A percentile compares a stretch with the other conserved stretches of the same genome.
Conservation (phyloP, 2,888 invertebrate species). For the Leucophora obtusa region DNA sequence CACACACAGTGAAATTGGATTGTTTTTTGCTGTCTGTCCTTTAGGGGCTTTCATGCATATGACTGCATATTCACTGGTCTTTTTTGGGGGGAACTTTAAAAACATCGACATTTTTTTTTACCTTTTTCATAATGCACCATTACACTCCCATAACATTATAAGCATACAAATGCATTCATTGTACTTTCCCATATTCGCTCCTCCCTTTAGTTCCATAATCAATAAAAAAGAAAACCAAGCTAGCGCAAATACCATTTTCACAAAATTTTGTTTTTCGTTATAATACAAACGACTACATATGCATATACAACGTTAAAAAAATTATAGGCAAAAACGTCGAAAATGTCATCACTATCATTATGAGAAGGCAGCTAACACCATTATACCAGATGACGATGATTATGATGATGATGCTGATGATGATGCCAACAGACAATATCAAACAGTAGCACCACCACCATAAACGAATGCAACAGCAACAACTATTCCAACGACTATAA, state of each 20-base stretch:
- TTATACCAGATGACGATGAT: constrained; percentile 6
- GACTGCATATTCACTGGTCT: not conserved
- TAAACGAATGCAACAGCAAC: constrained; percentile 3
- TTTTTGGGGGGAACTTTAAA: not conserved
- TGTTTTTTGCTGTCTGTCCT: constrained; percentile 3
- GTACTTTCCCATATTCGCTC: not conserved
- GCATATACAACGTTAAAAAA: not conserved
- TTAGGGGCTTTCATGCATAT: not conserved
- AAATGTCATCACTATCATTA: constrained; percentile 35
- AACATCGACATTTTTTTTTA: not conserved
- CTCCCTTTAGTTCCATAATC: not conserved
- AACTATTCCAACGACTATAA: not conserved
- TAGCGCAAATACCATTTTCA: not conserved
- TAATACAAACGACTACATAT: not conserved
- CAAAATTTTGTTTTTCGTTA: constrained; percentile 20
- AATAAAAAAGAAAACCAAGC: not conserved
- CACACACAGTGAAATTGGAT: not conserved
- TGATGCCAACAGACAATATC: constrained; percentile 4
- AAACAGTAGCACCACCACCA: not conserved
- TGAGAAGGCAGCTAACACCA: constrained; percentile 17
- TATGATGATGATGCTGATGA: not conserved
- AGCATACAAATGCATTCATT: not conserved
- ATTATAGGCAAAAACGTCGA: constrained; percentile 18
- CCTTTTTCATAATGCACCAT: not conserved
- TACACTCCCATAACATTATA: constrained; percentile 1